Percentiles rank a stretch among this genome's conserved stretches.
Evolutionary conservation across 2,113 vertebrate genomes (phyloP).

Genomic region (Vicugna pacos): DNA sequence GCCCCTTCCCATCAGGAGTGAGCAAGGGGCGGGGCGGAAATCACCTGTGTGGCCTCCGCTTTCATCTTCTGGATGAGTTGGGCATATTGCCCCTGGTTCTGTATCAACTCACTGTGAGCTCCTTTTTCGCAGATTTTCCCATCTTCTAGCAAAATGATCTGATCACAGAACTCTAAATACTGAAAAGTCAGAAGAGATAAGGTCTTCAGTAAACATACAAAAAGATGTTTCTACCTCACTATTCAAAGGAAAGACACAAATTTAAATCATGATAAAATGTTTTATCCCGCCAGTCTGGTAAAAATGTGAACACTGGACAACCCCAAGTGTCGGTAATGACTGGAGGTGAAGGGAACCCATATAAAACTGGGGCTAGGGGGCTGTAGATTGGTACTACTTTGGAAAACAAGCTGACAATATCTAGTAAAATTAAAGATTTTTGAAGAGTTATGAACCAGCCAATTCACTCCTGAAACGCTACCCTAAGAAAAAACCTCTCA

Average conservation of each 20-base stretch:
- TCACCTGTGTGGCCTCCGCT: neutral
- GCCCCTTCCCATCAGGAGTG: fast-evolving
- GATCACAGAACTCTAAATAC: slow-evolving; percentile 91
- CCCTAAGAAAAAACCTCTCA: neutral
- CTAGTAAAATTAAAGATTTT: neutral
- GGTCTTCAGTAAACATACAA: neutral
- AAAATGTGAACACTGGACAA: neutral
- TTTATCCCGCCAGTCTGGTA: neutral
- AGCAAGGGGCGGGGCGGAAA: fast-evolving
- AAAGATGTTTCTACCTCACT: neutral
- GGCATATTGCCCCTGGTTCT: slow-evolving; percentile 4
- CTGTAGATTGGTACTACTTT: neutral
- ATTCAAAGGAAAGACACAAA: neutral
- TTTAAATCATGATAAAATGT: neutral
- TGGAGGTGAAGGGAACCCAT: neutral
- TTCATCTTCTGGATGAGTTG: slow-evolving; percentile 1
- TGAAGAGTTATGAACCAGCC: neutral
- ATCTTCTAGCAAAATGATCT: slow-evolving; percentile 88
- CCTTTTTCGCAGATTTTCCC: slow-evolving; percentile 88
- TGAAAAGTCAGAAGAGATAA: slow-evolving; percentile 37
- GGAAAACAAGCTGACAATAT: neutral
- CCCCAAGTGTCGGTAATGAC: neutral
- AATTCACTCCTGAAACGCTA: neutral
- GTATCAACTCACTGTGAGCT: slow-evolving; percentile 83
- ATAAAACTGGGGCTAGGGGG: fast-evolving